Percentiles rank a stretch among this genome's conserved stretches.
Evolutionary conservation across 1,140 invertebrate genomes (phyloP).

Genomic region (Procambarus virginalis): DNA sequence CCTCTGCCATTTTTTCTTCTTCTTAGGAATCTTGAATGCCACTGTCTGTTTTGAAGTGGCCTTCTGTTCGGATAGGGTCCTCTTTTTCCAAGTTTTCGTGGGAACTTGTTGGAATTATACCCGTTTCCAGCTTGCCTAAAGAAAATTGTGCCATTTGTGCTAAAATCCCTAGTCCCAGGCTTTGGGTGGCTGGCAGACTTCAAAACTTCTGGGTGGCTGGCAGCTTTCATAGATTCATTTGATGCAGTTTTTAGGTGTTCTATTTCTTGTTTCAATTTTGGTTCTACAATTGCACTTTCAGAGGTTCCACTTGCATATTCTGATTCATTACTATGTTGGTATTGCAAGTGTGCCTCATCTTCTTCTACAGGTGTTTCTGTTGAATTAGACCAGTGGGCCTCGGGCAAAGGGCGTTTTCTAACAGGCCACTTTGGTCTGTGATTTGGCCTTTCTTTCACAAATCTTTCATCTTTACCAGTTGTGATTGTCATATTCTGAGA

Average conservation of each 20-base stretch:
- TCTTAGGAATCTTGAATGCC: neutral
- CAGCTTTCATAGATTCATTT: neutral
- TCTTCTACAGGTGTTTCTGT: neutral
- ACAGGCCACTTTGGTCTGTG: neutral
- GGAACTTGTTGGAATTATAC: neutral
- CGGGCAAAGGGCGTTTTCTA: neutral
- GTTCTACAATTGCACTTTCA: too few species aligned
- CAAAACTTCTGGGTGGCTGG: neutral
- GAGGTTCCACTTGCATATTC: too few species aligned
- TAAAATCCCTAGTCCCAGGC: neutral
- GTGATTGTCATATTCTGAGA: neutral
- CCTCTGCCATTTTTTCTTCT: neutral
- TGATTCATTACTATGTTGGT: too few species aligned
- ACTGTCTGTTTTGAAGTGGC: neutral
- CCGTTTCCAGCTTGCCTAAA: neutral
- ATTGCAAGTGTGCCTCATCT: too few species aligned
- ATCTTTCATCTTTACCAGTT: neutral
- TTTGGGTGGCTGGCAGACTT: neutral
- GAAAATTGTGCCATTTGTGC: neutral
- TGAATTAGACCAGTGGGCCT: neutral
- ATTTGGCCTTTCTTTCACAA: neutral
- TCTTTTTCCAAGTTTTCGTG: neutral
- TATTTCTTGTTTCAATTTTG: too few species aligned
- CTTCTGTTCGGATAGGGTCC: neutral
- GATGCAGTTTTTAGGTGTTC: too few species aligned